Base-by-base conservation (phyloP, 2,113 vertebrate species). In the Ia io region DNA sequence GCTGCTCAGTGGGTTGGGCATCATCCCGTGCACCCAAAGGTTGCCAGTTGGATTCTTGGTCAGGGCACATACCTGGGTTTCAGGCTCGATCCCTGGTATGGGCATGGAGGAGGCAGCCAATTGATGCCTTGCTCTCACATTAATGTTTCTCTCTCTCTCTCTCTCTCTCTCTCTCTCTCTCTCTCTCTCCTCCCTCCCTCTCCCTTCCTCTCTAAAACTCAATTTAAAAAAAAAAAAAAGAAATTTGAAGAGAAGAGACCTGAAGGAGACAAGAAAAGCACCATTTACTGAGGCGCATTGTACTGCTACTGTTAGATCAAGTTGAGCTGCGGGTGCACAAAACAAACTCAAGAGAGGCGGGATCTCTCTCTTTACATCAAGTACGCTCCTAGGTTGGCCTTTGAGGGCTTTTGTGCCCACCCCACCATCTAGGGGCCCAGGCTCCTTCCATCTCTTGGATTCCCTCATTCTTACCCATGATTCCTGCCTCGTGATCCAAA, bases 221-320 rank as follows among this genome's bases (percentile, higher is more conserved):
- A 16, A 73, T 12, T 70, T 56, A 63, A 63, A 63, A 40, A 42
- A 73, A 42, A 23, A 76, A 37, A n/a, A 49, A 10, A 12, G 28
- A 83, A 42, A 17, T 16, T 9, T 77, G 40, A 10, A 13, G 37
- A 53, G 11, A 47, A 53, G 40, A 67, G 56, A 67, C 10, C 3
- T 20, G 30, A 37, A 65, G 51, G 28, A 42, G 14, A 42, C 12
- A 25, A 61, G 35, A 13, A 49, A 13, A 17, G 12, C 63, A 25
- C 61, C 5, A 1, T 25, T 28, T 71, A 30, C 42, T 2, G 2
- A 84, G 11, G 30, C 25, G 47, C 25, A 18, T 3, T 0, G 0
- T 3, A 9, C 5, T 3, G 7, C 40, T 5, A 1, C n/a, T 9
- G 0, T 35, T 12, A 44, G 22, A 18, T 35, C 18, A 9, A 5